Conservation (phyloP, 2,888 invertebrate species). For the Pterobdella sp. region DNA sequence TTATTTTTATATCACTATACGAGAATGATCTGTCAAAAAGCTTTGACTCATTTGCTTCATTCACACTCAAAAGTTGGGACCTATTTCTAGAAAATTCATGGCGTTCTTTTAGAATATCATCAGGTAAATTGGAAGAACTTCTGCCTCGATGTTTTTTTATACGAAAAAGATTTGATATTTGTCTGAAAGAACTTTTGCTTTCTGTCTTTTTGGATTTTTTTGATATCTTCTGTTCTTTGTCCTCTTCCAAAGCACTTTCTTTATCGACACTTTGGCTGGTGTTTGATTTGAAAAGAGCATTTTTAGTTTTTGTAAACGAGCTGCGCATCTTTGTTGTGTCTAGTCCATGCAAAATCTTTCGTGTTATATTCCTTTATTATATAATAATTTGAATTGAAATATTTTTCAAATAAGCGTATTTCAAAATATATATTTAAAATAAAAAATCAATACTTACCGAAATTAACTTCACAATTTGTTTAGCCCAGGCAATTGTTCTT, state of each 20-base stretch:
- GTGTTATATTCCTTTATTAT: no score
- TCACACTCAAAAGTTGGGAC: background rate
- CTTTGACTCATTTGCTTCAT: background rate
- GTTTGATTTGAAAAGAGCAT: background rate
- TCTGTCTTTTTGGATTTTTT: background rate
- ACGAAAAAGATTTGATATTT: background rate
- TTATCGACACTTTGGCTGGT: background rate
- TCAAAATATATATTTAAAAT: no score
- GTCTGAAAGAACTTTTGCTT: constrained; percentile 2
- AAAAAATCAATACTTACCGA: no score
- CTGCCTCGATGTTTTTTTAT: background rate
- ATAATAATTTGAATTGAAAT: no score
- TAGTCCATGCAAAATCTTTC: no score
- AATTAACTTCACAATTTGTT: no score
- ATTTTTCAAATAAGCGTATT: no score
- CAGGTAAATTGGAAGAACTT: constrained; percentile 5
- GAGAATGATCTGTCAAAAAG: background rate
- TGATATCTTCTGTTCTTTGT: background rate
- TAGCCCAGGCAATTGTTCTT: no score
- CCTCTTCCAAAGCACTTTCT: background rate
- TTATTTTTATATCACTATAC: background rate
- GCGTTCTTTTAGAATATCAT: background rate
- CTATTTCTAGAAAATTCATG: background rate
- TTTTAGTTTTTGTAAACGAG: background rate
- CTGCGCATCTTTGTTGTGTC: background rate